phyloP scores from a whole-genome alignment of 2,113 vertebrate species.

The Misgurnus mizolepis region DNA sequence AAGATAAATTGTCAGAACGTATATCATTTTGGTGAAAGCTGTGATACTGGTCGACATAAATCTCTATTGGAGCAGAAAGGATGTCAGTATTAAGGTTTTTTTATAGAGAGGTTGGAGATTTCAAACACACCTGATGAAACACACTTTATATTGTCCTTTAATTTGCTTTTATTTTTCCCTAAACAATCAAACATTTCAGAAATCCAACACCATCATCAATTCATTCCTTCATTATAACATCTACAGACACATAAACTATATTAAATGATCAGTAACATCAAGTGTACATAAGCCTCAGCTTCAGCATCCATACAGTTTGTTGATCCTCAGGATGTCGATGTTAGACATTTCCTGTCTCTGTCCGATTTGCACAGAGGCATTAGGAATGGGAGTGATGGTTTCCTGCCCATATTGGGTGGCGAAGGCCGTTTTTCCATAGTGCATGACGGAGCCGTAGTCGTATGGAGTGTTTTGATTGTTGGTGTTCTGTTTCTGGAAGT shows the following conservation, averaged over 20 bases:
- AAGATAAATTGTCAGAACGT: no score
- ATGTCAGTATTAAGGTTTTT: no score
- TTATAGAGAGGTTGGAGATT: no score
- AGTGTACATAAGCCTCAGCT: neutral
- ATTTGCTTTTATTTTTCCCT: neutral
- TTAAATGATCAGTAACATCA: neutral
- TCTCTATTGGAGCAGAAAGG: no score
- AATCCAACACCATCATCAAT: no score
- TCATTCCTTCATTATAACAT: neutral
- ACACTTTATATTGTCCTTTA: neutral
- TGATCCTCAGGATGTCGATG: neutral
- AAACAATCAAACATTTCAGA: neutral
- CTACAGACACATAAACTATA: neutral
- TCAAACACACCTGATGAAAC: no score
- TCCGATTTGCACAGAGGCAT: neutral
- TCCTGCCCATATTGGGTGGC: neutral
- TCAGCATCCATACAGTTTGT: neutral
- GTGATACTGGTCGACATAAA: no score
- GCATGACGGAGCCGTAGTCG: no score
- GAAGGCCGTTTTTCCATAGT: neutral
- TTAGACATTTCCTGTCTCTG: neutral
- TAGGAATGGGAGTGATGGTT: neutral
- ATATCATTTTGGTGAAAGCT: no score
- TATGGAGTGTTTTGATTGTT: neutral
- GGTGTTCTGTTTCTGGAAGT: neutral